Percentiles rank a stretch among this genome's conserved stretches.
phyloP scores from a whole-genome alignment of 2,797 vertebrate genomes.

The Cheirogaleus major region DNA sequence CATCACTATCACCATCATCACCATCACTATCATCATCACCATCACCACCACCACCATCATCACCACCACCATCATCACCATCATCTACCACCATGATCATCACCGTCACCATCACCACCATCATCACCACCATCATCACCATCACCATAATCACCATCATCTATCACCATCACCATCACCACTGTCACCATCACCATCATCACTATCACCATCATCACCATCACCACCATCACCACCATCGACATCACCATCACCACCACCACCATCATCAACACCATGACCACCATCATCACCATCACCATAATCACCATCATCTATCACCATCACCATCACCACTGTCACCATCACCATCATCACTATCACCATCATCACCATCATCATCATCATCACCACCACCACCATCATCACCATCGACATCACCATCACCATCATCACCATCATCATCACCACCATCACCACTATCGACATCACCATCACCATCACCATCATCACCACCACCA shows the following conservation, averaged over 20 bases:
- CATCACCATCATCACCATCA: not conserved
- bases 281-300: not conserved
- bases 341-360: not conserved
- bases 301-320: not conserved
- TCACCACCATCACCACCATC: fast-evolving
- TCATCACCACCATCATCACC: fast-evolving
- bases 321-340: not conserved
- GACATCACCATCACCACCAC: fast-evolving
- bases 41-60: fast-evolving
- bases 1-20: fast-evolving
- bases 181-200: not conserved
- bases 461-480: fast-evolving
- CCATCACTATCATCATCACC: fast-evolving
- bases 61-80: fast-evolving
- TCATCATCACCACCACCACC: fast-evolving
- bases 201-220: no score
- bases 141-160: fast-evolving
- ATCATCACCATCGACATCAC: no score
- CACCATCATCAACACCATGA: not conserved
- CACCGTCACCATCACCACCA: not conserved
- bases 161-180: fast-evolving
- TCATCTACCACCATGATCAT: fast-evolving
- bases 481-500: not conserved
- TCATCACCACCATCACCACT: fast-evolving
- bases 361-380: fast-evolving